phyloP scores from a whole-genome alignment of 2,113 vertebrate species.

The Hemichromis elongatus region DNA sequence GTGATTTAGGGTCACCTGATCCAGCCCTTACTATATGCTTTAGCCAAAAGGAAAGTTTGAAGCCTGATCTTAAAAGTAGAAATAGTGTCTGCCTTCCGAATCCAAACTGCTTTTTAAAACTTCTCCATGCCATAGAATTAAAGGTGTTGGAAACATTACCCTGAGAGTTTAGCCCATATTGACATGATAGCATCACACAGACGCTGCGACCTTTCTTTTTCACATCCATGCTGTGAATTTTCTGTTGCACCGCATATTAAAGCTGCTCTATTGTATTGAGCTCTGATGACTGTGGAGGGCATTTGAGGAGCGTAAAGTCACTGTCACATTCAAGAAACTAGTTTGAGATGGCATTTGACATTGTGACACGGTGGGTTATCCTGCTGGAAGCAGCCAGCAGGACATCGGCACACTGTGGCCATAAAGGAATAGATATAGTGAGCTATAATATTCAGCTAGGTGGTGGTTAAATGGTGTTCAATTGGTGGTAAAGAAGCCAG shows the following conservation, averaged over 20 bases:
- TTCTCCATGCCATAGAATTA: background rate
- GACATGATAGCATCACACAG: background rate
- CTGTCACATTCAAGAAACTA: background rate
- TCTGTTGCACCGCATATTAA: background rate
- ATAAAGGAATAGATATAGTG: background rate
- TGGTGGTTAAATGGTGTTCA: background rate
- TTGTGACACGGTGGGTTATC: background rate
- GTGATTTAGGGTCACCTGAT: no score
- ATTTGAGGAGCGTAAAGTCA: background rate
- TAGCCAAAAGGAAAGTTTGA: no score
- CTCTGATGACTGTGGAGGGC: background rate
- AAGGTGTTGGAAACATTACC: background rate
- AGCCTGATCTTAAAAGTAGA: no score
- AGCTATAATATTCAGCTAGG: background rate
- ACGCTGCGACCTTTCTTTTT: background rate
- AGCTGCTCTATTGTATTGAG: background rate
- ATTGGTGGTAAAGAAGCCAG: background rate
- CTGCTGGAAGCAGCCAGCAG: background rate
- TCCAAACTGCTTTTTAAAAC: no score
- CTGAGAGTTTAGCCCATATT: background rate
- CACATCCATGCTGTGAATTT: background rate
- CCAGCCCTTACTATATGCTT: no score
- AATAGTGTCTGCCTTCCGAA: no score
- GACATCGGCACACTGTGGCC: rapidly evolving
- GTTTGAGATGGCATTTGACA: background rate